These are phyloP conservation scores for Hirundichthys speculiger DNA, from an alignment of 2,113 vertebrate genomes.

Conservation along the genomic window DNA sequence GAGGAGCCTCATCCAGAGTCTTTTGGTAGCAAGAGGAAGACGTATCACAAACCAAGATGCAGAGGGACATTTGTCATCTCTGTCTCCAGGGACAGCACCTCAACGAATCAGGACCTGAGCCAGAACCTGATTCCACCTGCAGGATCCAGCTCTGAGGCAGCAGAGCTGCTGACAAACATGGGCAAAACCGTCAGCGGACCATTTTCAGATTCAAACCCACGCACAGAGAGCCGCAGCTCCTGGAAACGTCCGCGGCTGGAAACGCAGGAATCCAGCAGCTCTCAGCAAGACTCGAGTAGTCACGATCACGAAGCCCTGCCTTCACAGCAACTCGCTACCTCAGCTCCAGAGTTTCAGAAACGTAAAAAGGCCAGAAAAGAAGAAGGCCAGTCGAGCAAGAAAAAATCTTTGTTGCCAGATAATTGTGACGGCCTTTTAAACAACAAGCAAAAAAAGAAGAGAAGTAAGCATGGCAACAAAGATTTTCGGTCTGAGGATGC, in stretches of 20 bases:
- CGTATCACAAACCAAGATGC: constrained; percentile 27
- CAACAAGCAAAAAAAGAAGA: constrained; percentile 9
- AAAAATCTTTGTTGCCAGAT: constrained; percentile 17
- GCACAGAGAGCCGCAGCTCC: neutral
- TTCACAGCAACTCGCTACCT: neutral
- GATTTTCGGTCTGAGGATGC: neutral
- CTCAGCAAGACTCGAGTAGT: no score
- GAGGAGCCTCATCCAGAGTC: neutral
- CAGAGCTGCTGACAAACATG: neutral
- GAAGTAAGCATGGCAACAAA: neutral
- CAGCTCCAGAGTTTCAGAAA: constrained; percentile 23
- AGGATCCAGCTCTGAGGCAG: neutral
- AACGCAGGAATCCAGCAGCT: constrained; percentile 1
- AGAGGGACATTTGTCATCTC: constrained; percentile 65
- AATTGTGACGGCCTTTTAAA: neutral
- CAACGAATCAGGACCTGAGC: neutral
- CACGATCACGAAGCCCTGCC: neutral
- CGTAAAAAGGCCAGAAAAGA: constrained; percentile 56
- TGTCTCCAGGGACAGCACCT: neutral
- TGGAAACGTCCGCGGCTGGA: constrained; percentile 32
- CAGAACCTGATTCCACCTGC: neutral
- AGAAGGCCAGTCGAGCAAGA: constrained; percentile 21
- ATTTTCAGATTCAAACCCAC: neutral
- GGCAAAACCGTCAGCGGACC: neutral
- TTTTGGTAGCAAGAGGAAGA: neutral